Evolutionary conservation across 2,797 vertebrate species (phyloP), one percentile per base, ranked within the genome.

Genomic region (Enteromius treurensis): DNA sequence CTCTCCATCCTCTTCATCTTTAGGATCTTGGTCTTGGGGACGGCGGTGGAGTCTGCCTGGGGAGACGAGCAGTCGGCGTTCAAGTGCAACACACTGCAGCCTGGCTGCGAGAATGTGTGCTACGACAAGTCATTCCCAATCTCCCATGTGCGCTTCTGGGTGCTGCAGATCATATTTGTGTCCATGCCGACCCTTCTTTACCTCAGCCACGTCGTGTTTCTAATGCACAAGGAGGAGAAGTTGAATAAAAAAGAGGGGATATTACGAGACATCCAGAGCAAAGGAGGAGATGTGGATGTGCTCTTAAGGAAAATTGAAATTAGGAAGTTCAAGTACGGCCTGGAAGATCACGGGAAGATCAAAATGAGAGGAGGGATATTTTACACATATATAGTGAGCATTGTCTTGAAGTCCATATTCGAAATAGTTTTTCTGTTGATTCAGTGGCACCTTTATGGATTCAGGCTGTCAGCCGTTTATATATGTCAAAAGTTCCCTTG

Each of bases 121-220:
- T 97, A 97, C 60, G 96, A 97, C 90, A 91, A 95, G 79, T 96
- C 96, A 83, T 97, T 97, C 89, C 96, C 96, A 55, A 97, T 97
- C 90, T 96, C 96, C 21, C 96, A 97, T 83, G 94, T 96, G 75
- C 95, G 96, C 89, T 96, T 96, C 93, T 97, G 96, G 96, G 96
- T 96, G 70, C 92, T 97, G 73, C 96, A 97, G 92, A 97, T 97
- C 88, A 96, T 97, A 91, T 97, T 96, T 64, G 95, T 97, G 81
- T 97, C 96, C 67, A 95, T 95, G 45, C 96, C 96, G 70, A 96
- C 96, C 7, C 95, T 97, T 78, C 95, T 96, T 87, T 97, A 97
- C 89, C 91, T 97, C 91, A 96, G 96, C 81, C 96, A 97, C 0
- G 93, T 96, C 84, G 95, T 97, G 91, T 96, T 96, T 0, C 94